A percentile compares a stretch with the other conserved stretches of the same genome.
Evolutionary conservation across 2,797 vertebrate genomes (phyloP).

Genomic region (Channa striata): DNA sequence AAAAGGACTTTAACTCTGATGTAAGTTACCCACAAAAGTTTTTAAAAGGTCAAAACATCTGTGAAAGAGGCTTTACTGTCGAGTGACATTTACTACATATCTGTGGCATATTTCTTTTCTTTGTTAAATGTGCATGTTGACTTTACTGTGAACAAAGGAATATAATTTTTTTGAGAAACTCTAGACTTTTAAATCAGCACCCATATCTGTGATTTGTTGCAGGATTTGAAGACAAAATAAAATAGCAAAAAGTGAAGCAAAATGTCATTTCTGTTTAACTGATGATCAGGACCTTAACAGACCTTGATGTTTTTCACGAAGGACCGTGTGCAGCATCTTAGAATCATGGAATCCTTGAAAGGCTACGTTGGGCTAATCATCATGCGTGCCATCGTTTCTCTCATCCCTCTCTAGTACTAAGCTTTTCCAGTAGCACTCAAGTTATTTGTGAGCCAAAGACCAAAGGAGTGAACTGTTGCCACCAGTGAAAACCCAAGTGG

Average conservation of each 20-base stretch:
- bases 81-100: background rate
- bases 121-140: background rate
- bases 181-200: background rate
- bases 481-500: slow-evolving; percentile 3
- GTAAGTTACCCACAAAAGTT: background rate
- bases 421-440: background rate
- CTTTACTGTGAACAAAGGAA: too few relatives aligned
- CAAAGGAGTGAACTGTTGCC: slow-evolving; percentile 13
- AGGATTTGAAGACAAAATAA: background rate
- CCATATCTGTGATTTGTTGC: background rate
- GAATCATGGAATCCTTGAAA: slow-evolving; percentile 5
- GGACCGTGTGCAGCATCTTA: background rate
- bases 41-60: background rate
- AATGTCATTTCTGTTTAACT: background rate
- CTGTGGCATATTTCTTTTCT: background rate
- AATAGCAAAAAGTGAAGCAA: background rate
- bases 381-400: background rate
- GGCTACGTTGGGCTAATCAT: slow-evolving; percentile 19
- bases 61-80: background rate
- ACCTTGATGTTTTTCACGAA: background rate
- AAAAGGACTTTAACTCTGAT: background rate
- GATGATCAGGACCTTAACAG: background rate
- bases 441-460: background rate
- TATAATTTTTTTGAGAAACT: background rate
- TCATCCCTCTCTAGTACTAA: background rate